Evolutionary conservation across 2,888 invertebrate genomes (phyloP), one percentile per base, ranked within the genome.

Genomic region (Lottia gigantea): DNA sequence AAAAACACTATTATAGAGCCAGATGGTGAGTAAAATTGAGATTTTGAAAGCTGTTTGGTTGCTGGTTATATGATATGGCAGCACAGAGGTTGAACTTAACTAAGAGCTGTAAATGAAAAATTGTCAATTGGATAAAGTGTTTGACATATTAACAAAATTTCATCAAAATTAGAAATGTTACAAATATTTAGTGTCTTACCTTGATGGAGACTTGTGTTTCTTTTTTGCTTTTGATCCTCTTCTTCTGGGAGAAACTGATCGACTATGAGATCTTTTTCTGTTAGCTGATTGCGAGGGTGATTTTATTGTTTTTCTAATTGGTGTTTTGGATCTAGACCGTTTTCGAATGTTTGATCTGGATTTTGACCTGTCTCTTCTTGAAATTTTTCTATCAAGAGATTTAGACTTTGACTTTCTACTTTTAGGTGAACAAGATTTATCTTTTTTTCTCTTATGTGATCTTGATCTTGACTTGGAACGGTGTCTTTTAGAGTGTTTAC

Each of bases 311-410:
- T 31, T 31, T 6, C 31, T 31, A 3, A 74, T 74, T 25, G 77
- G 78, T 64, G 82, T 79, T 68, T 76, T 78, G 67, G 81, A 81
- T 67, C 75, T 74, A 70, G 77, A 80, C 66, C 77, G 79, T 47
- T 76, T 75, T 62, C 76, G 78, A 3, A 45, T 23, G 14, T 66
- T 66, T 47, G 77, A 74, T 62, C 72, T 77, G 62, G 75, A 64
- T 31, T 72, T 71, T 69, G 77, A 75, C 69, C 64, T 70, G 70
- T 68, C 76, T 2, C 31, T 63, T 19, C 67, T 70, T 40, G 73
- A 71, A 55, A 68, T 75, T 62, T 74, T 71, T 62, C 75, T 76
- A 47, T 70, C 49, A 66, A 74, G 78, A 71, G 72, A 72, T 64
- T 65, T 67, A 25, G 46, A 25, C 61, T 71, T 74, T 61, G 74